phyloP scores from a whole-genome alignment of 1,140 invertebrate species.

The Carposina sasakii region DNA sequence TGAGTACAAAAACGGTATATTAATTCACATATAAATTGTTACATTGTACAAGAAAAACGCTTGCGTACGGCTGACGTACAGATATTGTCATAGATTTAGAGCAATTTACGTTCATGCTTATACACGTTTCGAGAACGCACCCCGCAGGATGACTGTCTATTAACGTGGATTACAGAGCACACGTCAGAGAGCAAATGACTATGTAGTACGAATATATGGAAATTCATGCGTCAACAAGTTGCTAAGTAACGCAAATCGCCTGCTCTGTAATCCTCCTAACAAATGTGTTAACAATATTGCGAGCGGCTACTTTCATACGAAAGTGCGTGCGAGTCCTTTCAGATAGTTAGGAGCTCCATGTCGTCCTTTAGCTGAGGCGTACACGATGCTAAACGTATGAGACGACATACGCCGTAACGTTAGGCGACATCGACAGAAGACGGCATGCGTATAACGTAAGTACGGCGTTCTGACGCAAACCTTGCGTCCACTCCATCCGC shows the following conservation, averaged over 20 bases:
- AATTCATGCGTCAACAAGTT: neutral
- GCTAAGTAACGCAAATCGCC: neutral
- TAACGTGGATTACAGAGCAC: slow-evolving; percentile 6
- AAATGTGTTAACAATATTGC: slow-evolving; percentile 12
- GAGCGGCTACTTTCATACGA: slow-evolving; percentile 4
- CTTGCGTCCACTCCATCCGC: slow-evolving; percentile 3
- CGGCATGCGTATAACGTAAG: slow-evolving; percentile 35
- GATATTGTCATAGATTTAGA: too few species aligned
- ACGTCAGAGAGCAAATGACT: neutral
- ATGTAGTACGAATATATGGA: neutral
- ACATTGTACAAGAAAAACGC: too few species aligned
- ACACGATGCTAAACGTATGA: slow-evolving; percentile 20
- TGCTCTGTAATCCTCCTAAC: slow-evolving; percentile 11
- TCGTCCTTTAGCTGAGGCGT: slow-evolving; percentile 24
- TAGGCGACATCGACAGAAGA: slow-evolving; percentile 35
- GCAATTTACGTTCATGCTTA: too few species aligned
- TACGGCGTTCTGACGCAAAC: slow-evolving; percentile 25
- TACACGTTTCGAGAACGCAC: too few species aligned
- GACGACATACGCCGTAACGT: slow-evolving; percentile 17
- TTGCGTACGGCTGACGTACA: too few species aligned
- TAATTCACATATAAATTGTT: too few species aligned
- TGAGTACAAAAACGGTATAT: too few species aligned
- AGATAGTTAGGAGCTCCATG: slow-evolving; percentile 32
- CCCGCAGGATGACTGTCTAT: neutral
- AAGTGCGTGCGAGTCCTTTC: slow-evolving; percentile 39